These are phyloP conservation scores for Hedya salicella DNA, from an alignment of 2,888 invertebrate species.

Conservation along the genomic window DNA sequence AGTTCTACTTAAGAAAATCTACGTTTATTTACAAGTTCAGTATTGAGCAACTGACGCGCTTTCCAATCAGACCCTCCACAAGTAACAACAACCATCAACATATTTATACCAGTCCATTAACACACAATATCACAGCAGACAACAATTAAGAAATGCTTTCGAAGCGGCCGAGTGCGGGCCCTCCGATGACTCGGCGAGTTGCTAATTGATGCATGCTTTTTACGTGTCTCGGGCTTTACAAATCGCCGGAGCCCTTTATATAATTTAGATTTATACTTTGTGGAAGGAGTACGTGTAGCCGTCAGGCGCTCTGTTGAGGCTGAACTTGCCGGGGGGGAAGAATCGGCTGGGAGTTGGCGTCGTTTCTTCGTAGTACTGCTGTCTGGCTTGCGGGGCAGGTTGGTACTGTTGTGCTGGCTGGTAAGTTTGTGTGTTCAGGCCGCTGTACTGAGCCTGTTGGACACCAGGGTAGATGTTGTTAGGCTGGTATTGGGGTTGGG, in stretches of 20 bases:
- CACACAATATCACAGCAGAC: slow-evolving; percentile 84
- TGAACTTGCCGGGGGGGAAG: slow-evolving; percentile 94
- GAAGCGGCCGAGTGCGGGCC: slow-evolving; percentile 67
- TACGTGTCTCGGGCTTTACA: slow-evolving; percentile 68
- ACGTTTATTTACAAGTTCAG: slow-evolving; percentile 80
- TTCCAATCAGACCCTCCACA: slow-evolving; percentile 60
- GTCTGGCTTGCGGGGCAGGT: slow-evolving; percentile 60
- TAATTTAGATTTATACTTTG: slow-evolving; percentile 82
- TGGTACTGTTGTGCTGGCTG: slow-evolving; percentile 54
- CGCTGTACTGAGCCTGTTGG: slow-evolving; percentile 80
- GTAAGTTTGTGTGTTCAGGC: slow-evolving; percentile 70
- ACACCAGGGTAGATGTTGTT: slow-evolving; percentile 80
- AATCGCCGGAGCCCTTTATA: slow-evolving; percentile 67
- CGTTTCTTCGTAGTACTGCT: slow-evolving; percentile 83
- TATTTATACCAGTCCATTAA: slow-evolving; percentile 76
- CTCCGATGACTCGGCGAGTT: slow-evolving; percentile 77
- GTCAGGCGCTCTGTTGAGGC: slow-evolving; percentile 93
- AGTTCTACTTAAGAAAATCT: slow-evolving; percentile 53
- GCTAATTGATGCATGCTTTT: slow-evolving; percentile 77
- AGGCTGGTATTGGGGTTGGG: slow-evolving; percentile 68
- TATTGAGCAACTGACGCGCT: slow-evolving; percentile 62
- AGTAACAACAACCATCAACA: slow-evolving; percentile 71
- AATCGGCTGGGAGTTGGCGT: slow-evolving; percentile 90
- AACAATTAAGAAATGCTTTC: slow-evolving; percentile 82
- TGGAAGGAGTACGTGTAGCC: slow-evolving; percentile 95